phyloP scores from a whole-genome alignment of 2,113 vertebrate genomes.

The Ceyx cyanopectus region DNA sequence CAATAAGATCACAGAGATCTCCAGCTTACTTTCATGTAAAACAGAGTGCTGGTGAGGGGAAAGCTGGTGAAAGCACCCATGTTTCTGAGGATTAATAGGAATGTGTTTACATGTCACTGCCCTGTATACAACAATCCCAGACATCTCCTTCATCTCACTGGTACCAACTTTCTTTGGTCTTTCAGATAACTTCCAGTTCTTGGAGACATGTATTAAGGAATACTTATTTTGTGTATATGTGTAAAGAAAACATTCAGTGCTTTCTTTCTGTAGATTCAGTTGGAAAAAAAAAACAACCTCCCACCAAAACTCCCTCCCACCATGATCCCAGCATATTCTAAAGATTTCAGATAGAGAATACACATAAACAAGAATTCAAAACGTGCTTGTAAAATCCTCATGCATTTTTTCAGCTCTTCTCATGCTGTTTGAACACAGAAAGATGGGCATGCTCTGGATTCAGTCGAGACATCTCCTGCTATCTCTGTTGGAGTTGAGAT shows the following conservation, averaged over 20 bases:
- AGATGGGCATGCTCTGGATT: background rate
- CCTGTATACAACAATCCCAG: background rate
- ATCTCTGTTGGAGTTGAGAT: constrained; percentile 25
- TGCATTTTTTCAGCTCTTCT: constrained; percentile 23
- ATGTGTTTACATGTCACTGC: background rate
- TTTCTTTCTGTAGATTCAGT: background rate
- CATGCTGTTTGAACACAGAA: background rate
- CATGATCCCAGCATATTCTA: background rate
- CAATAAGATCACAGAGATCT: background rate
- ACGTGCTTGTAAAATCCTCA: background rate
- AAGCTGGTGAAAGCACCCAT: background rate
- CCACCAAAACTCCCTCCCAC: background rate
- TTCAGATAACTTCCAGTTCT: background rate
- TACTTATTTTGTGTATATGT: background rate
- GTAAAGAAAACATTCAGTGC: background rate
- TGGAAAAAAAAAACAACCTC: background rate
- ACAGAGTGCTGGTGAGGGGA: background rate
- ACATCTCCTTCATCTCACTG: background rate
- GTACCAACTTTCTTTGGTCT: background rate
- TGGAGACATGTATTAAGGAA: background rate
- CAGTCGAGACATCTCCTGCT: background rate
- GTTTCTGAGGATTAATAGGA: background rate
- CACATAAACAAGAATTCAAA: constrained; percentile 13
- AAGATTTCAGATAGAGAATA: constrained; percentile 1
- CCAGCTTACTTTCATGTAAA: background rate